These are phyloP conservation scores for Grammomys dolichurus DNA, from an alignment of 2,113 vertebrate species.

Conservation along the genomic window DNA sequence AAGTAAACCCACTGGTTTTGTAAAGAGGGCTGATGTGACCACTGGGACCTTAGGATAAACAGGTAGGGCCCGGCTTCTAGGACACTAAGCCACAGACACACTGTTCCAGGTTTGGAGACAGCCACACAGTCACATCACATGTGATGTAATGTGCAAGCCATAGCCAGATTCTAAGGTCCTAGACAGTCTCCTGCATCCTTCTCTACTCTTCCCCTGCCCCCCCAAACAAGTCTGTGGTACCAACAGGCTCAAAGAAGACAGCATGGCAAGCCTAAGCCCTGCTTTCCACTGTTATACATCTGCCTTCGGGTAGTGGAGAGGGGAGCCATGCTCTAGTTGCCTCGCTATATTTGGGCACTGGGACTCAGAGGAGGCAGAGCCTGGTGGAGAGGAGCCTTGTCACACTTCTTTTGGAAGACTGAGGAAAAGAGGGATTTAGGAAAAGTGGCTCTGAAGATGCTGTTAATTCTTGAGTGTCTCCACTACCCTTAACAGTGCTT, in stretches of 20 bases:
- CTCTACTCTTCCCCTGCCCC: background rate
- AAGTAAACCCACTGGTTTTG: background rate
- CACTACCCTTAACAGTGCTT: background rate
- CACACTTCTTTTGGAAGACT: background rate
- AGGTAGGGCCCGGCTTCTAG: background rate
- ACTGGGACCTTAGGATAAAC: background rate
- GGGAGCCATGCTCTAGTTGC: background rate
- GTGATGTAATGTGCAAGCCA: background rate
- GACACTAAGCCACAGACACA: background rate
- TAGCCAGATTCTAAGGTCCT: background rate
- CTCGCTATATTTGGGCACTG: background rate
- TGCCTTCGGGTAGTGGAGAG: background rate
- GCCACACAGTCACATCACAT: too few relatives aligned
- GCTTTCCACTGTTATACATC: background rate
- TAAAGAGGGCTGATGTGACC: background rate
- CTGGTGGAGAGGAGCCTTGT: background rate
- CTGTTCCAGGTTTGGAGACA: background rate
- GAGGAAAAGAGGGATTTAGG: background rate
- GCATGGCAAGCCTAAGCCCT: background rate
- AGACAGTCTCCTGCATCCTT: fast-evolving
- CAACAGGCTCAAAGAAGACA: background rate
- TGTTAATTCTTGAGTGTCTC: background rate
- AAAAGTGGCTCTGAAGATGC: background rate
- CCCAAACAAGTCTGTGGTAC: too few relatives aligned
- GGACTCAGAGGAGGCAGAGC: background rate